Evolutionary conservation across 1,140 invertebrate genomes (phyloP).

Genomic region (Zaprionus capensis): DNA sequence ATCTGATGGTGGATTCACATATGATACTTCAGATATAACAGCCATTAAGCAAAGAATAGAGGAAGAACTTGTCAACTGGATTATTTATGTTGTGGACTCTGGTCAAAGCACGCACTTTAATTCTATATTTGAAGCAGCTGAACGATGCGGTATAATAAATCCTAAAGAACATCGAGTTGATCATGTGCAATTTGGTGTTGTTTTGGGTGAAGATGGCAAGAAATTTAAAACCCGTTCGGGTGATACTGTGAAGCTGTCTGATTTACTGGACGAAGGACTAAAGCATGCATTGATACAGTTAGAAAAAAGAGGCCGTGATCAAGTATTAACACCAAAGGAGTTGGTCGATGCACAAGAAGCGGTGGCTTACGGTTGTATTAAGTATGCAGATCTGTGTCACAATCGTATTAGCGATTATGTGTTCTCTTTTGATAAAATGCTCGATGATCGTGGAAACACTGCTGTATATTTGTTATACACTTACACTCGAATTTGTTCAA

Average conservation of each 20-base stretch:
- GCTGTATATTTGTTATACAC: constrained; percentile 99
- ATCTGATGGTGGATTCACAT: constrained; percentile 99
- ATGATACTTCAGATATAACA: constrained; percentile 99
- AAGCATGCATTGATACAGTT: constrained; percentile 93
- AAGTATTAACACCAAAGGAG: constrained; percentile 92
- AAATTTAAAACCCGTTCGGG: constrained; percentile 99
- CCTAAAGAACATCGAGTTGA: constrained; percentile 89
- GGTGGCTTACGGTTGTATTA: constrained; percentile 99
- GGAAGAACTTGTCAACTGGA: constrained; percentile 95
- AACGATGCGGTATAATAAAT: constrained; percentile 89
- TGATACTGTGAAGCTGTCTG: constrained; percentile 95
- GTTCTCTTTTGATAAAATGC: constrained; percentile 99
- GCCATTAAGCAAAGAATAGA: constrained; percentile 94
- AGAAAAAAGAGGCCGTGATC: constrained; percentile 95
- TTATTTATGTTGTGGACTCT: constrained; percentile 98
- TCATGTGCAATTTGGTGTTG: constrained; percentile 98
- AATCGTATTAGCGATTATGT: constrained; percentile 98
- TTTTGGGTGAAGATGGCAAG: constrained; percentile 99
- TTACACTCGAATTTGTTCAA: constrained; percentile 96
- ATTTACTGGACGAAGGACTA: constrained; percentile 97
- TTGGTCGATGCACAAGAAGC: constrained; percentile 93
- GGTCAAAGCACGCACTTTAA: constrained; percentile 97
- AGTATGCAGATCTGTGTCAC: constrained; percentile 98
- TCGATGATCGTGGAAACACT: constrained; percentile 99
- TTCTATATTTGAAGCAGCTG: constrained; percentile 89